Conservation (phyloP, 2,888 invertebrate species). For the Apomyelois bistriatella region DNA sequence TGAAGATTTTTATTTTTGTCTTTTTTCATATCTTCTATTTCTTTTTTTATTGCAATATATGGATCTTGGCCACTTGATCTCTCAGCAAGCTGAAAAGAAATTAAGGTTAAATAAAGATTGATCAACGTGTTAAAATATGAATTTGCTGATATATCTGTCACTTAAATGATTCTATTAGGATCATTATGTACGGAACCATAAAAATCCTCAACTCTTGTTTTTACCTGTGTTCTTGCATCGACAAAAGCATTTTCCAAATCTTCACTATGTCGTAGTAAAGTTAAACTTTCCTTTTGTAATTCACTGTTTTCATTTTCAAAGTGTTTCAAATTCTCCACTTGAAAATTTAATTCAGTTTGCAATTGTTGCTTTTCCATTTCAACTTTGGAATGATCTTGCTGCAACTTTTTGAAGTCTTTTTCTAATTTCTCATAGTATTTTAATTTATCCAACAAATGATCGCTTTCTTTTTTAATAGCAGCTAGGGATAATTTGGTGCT, state of each 20-base stretch:
- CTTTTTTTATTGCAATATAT: conserved; percentile 37
- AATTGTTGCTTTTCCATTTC: conserved; percentile 47
- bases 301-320: conserved; percentile 44
- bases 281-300: conserved; percentile 40
- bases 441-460: conserved; percentile 40
- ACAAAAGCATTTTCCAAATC: conserved; percentile 53
- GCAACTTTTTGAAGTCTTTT: conserved; percentile 40
- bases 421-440: conserved; percentile 43
- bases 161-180: too few relatives aligned
- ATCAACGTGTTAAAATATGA: too few relatives aligned
- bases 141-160: too few relatives aligned
- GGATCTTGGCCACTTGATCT: conserved; percentile 25
- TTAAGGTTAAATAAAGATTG: too few relatives aligned
- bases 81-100: conserved; percentile 30
- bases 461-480: conserved; percentile 43
- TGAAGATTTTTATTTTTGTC: conserved; percentile 47
- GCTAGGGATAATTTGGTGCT: conserved; percentile 34
- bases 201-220: background rate
- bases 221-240: conserved; percentile 51
- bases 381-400: conserved; percentile 33
- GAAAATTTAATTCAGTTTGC: conserved; percentile 36
- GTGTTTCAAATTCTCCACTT: conserved; percentile 33
- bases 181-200: too few relatives aligned
- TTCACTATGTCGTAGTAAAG: conserved; percentile 44
- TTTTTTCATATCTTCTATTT: conserved; percentile 52